phyloP scores from a whole-genome alignment of 2,888 invertebrate species.

The Coenonympha arcania region DNA sequence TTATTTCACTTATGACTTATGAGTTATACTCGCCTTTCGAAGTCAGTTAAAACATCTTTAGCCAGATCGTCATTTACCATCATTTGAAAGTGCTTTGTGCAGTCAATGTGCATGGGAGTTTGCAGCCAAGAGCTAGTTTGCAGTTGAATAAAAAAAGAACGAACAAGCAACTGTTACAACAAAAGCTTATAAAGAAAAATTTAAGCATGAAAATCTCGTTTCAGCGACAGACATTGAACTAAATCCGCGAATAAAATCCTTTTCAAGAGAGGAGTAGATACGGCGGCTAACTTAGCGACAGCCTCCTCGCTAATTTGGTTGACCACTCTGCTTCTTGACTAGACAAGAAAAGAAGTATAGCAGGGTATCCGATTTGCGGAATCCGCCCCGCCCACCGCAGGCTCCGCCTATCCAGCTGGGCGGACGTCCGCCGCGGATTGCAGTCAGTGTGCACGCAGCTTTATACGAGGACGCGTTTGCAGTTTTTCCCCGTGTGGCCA shows the following conservation, averaged over 20 bases:
- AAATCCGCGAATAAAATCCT: slow-evolving; percentile 10
- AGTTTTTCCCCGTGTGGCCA: not conserved
- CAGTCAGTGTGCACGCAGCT: slow-evolving; percentile 42
- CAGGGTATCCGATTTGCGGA: slow-evolving; percentile 57
- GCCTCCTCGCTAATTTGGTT: slow-evolving; percentile 40
- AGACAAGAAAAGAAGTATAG: slow-evolving; percentile 54
- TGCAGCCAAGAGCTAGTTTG: too few relatives aligned
- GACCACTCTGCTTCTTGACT: slow-evolving; percentile 53
- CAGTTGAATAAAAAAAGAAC: too few relatives aligned
- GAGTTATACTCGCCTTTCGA: too few relatives aligned
- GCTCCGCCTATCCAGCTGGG: slow-evolving; percentile 60
- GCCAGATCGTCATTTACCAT: too few relatives aligned
- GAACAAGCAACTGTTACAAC: too few relatives aligned
- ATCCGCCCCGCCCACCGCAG: slow-evolving; percentile 50
- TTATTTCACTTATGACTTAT: too few relatives aligned
- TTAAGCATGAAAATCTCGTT: slow-evolving; percentile 2
- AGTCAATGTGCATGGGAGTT: too few relatives aligned
- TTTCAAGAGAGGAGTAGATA: not conserved
- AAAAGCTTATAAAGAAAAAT: too few relatives aligned
- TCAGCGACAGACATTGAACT: slow-evolving; percentile 8
- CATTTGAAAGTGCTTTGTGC: too few relatives aligned
- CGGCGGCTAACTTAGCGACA: slow-evolving; percentile 26
- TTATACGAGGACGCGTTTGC: slow-evolving; percentile 31
- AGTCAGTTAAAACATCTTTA: too few relatives aligned
- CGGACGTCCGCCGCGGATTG: slow-evolving; percentile 35